These are phyloP conservation scores for Andrena bicolor DNA, from an alignment of 2,888 invertebrate species.

Conservation along the genomic window DNA sequence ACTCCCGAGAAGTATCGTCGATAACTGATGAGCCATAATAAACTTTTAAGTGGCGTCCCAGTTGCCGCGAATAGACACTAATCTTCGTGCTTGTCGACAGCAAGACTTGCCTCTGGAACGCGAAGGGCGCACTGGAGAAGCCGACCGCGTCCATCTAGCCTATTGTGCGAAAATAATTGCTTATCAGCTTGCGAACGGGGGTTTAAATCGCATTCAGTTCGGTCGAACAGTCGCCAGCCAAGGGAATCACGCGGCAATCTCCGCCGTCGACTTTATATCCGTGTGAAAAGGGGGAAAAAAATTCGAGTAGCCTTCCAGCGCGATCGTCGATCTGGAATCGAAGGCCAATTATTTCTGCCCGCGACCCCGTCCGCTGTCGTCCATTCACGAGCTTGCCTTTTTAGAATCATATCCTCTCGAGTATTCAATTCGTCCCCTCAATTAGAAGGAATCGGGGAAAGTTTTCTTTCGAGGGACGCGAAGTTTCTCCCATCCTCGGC, in stretches of 20 bases:
- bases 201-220: background rate
- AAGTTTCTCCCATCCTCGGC: constrained; percentile 17
- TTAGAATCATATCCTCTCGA: background rate
- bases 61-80: constrained; percentile 56
- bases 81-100: constrained; percentile 43
- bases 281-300: constrained; percentile 32
- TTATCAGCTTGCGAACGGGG: background rate
- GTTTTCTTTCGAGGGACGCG: background rate
- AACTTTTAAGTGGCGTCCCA: constrained; percentile 65
- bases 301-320: constrained; percentile 33
- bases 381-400: too few species aligned
- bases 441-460: constrained; percentile 33
- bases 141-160: background rate
- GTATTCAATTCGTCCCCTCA: constrained; percentile 16
- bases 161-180: background rate
- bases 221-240: background rate
- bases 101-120: constrained; percentile 3
- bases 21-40: constrained; percentile 66
- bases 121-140: background rate
- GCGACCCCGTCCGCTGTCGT: background rate
- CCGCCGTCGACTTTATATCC: background rate
- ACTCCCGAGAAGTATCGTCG: constrained; percentile 60
- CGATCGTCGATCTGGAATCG: constrained; percentile 61
- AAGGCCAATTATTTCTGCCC: constrained; percentile 65
- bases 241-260: background rate